Evolutionary conservation across 2,113 vertebrate genomes (phyloP).

Genomic region (Myrmecobius fasciatus): DNA sequence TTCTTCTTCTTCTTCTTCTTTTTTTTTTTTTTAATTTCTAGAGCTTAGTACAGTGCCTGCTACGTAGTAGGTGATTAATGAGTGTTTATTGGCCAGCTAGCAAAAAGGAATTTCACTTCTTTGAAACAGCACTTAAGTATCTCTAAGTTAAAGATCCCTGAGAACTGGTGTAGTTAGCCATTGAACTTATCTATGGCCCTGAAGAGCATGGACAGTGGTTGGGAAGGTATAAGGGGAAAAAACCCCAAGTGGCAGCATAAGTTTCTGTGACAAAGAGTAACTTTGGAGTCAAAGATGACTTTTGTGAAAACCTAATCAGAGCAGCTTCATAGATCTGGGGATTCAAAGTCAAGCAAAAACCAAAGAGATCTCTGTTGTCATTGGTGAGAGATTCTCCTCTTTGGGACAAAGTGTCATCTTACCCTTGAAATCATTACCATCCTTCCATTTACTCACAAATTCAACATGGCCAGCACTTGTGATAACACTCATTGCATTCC

Average conservation of each 20-base stretch:
- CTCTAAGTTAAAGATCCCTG: neutral
- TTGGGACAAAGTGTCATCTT: constrained; percentile 26
- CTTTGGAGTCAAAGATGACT: constrained; percentile 25
- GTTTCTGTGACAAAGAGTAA: constrained; percentile 23
- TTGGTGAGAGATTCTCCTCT: neutral
- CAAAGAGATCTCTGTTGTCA: neutral
- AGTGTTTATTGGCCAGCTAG: neutral
- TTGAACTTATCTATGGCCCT: constrained; percentile 40
- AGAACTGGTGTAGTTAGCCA: neutral
- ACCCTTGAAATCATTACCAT: neutral
- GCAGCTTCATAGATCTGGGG: neutral
- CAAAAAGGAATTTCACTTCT: neutral
- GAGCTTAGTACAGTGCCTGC: neutral
- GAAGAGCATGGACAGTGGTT: neutral
- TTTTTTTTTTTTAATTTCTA: neutral
- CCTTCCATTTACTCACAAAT: neutral
- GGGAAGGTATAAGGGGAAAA: neutral
- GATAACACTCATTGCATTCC: constrained; percentile 38
- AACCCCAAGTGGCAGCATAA: neutral
- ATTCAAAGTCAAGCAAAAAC: constrained; percentile 18
- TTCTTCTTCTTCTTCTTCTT: neutral
- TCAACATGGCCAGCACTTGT: neutral
- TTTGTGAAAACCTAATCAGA: neutral
- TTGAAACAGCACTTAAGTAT: neutral
- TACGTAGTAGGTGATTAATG: neutral